Conservation (phyloP, 2,888 invertebrate genomes). For the Ichneumoninae sp. region DNA sequence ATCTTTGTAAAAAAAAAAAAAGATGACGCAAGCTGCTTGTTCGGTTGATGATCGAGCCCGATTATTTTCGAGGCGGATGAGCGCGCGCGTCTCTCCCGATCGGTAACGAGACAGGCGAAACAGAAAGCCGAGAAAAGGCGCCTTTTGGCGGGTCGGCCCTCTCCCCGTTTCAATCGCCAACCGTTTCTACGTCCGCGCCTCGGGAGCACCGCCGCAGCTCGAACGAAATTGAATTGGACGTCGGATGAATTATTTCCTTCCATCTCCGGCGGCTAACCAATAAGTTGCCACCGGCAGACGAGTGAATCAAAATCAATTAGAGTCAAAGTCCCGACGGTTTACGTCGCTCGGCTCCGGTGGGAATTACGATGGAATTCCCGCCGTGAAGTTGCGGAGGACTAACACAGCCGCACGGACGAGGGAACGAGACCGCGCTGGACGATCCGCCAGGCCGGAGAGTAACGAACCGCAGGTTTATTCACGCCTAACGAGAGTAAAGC, state of each 20-base stretch:
- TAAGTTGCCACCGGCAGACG: conserved; percentile 43
- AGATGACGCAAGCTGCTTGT: conserved; percentile 18
- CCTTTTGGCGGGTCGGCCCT: conserved; percentile 12
- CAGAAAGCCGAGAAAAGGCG: not conserved
- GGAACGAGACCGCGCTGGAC: not conserved
- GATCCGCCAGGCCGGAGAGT: conserved; percentile 20
- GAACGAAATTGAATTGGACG: not conserved
- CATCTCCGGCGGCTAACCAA: conserved; percentile 3
- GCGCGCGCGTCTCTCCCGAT: conserved; percentile 23
- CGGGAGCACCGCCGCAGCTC: not conserved
- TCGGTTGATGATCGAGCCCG: not conserved
- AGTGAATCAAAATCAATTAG: conserved; percentile 60
- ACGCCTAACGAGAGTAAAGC: conserved; percentile 49
- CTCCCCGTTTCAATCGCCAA: not conserved
- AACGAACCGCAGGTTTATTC: conserved; percentile 51
- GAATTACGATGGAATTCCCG: conserved; percentile 45
- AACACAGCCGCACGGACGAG: not conserved
- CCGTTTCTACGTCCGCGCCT: not conserved
- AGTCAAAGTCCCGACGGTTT: conserved; percentile 47
- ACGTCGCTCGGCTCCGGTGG: conserved; percentile 27
- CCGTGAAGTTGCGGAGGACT: not conserved
- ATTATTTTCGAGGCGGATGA: conserved; percentile 52
- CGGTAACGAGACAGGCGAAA: conserved; percentile 54
- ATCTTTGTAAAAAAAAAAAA: conserved; percentile 25
- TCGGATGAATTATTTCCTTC: not conserved